phyloP scores from a whole-genome alignment of 2,797 vertebrate species.

The Avahi laniger region DNA sequence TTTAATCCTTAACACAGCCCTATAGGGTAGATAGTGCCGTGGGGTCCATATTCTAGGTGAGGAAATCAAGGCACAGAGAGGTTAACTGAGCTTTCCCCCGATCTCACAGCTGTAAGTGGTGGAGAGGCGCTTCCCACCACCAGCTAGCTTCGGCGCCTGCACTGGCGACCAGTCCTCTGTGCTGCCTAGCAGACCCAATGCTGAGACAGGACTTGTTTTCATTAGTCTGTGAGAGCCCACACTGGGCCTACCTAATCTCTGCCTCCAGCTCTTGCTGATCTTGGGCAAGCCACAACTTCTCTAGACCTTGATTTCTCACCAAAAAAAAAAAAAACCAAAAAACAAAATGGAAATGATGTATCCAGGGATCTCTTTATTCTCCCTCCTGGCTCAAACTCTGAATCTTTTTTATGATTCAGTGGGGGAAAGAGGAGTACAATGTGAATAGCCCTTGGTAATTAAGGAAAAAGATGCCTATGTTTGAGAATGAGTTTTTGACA shows the following conservation, averaged over 20 bases:
- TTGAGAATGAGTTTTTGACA: neutral
- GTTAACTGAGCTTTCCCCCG: neutral
- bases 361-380: neutral
- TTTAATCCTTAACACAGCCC: neutral
- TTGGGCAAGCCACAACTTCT: neutral
- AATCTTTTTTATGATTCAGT: neutral
- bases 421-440: neutral
- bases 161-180: too few species aligned
- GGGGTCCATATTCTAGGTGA: neutral
- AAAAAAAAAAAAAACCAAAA: neutral
- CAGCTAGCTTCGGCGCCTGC: neutral
- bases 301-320: neutral
- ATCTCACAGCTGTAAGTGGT: neutral
- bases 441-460: neutral
- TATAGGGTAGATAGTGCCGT: neutral
- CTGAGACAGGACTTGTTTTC: neutral
- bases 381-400: neutral
- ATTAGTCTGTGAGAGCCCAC: neutral
- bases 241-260: neutral
- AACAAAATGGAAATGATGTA: neutral
- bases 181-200: too few species aligned
- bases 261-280: neutral
- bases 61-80: neutral
- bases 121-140: neutral
- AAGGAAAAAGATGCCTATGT: neutral